Percentiles rank a stretch among this genome's conserved stretches.
Evolutionary conservation across 2,888 invertebrate genomes (phyloP).

Genomic region (Drosophila infuscata): DNA sequence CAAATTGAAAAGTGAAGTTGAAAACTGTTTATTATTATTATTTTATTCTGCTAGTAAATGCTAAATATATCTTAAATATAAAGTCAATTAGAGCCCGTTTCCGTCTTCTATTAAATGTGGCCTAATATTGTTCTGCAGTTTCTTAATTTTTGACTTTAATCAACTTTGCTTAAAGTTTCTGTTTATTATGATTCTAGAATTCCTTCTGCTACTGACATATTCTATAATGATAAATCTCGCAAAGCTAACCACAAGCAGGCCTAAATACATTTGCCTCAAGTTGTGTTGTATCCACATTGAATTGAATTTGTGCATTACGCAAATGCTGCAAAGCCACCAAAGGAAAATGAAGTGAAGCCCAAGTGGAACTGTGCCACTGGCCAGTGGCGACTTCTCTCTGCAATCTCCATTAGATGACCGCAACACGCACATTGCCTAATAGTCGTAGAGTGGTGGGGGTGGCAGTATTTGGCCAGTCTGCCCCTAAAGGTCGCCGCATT

Average conservation of each 20-base stretch:
- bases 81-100: neutral
- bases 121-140: neutral
- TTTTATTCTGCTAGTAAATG: neutral
- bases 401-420: slow-evolving; percentile 39
- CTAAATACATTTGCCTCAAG: neutral
- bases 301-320: slow-evolving; percentile 71
- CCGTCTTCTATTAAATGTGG: neutral
- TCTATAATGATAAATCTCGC: neutral
- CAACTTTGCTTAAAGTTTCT: neutral
- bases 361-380: slow-evolving; percentile 14
- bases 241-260: neutral
- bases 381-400: slow-evolving; percentile 15
- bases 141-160: neutral
- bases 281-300: slow-evolving; percentile 36
- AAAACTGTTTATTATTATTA: neutral
- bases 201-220: neutral
- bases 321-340: slow-evolving; percentile 47
- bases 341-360: slow-evolving; percentile 58
- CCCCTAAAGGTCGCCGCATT: slow-evolving; percentile 35
- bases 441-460: slow-evolving; percentile 6
- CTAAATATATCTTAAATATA: too few relatives aligned
- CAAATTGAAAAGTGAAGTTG: neutral
- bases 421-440: slow-evolving; percentile 57
- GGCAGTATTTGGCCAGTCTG: slow-evolving; percentile 16
- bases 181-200: neutral